A percentile compares a stretch with the other conserved stretches of the same genome.
Evolutionary conservation across 2,797 vertebrate species (phyloP).

Genomic region (Eptatretus atami): DNA sequence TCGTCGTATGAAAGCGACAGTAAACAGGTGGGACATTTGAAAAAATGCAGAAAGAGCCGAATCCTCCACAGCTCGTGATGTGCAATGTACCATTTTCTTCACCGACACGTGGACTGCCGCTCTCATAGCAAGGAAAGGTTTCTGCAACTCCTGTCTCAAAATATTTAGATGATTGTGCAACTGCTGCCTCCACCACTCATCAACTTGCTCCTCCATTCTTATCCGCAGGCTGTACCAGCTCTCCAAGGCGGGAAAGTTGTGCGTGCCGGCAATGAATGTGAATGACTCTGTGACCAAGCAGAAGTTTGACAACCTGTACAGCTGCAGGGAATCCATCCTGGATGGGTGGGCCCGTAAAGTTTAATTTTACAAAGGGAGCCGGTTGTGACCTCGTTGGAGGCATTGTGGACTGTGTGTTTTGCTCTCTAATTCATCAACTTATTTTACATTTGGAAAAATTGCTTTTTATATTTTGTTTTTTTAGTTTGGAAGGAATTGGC

Average conservation of each 20-base stretch:
- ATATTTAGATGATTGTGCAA: too few species aligned
- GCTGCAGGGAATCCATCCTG: constrained; percentile 85
- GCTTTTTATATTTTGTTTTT: background rate
- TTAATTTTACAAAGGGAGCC: too few species aligned
- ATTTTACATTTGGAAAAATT: background rate
- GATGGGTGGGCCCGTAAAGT: constrained; percentile 29
- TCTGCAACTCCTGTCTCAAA: too few species aligned
- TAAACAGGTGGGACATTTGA: too few species aligned
- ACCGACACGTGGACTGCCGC: too few species aligned
- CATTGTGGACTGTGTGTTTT: background rate
- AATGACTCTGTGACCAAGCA: constrained; percentile 97
- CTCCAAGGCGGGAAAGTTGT: constrained; percentile 82
- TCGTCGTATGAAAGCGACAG: too few species aligned
- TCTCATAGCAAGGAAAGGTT: too few species aligned
- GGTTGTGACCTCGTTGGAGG: constrained; percentile 12
- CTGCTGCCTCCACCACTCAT: too few species aligned
- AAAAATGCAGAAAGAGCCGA: too few species aligned
- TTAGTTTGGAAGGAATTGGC: background rate
- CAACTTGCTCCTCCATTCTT: constrained; percentile 10
- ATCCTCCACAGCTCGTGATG: too few species aligned
- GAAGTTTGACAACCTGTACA: constrained; percentile 95
- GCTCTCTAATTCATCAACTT: background rate
- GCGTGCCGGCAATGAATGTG: constrained; percentile 91
- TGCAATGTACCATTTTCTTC: too few species aligned
- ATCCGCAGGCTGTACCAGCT: constrained; percentile 59